Evolutionary conservation across 2,113 vertebrate species (phyloP).

Genomic region (Verasper variegatus): DNA sequence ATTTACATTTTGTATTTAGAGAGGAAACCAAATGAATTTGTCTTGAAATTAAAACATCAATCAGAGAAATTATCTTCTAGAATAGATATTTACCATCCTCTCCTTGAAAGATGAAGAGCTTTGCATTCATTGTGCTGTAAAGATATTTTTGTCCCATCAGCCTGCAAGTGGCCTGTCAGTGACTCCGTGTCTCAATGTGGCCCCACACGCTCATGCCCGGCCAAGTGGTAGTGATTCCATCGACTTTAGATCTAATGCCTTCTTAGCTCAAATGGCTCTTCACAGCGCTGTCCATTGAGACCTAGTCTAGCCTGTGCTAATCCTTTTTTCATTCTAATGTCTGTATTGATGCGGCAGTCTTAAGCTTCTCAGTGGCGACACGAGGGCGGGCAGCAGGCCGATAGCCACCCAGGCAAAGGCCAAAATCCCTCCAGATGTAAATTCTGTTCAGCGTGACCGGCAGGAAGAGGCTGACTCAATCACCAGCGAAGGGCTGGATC

Average conservation of each 20-base stretch:
- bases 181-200: constrained; percentile 21
- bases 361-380: constrained; percentile 69
- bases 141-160: neutral
- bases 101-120: neutral
- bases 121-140: neutral
- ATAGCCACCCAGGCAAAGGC: constrained; percentile 38
- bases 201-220: constrained; percentile 27
- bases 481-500: constrained; percentile 12
- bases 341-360: constrained; percentile 64
- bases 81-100: neutral
- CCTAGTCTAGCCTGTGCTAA: constrained; percentile 66
- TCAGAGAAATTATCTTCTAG: neutral
- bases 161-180: constrained; percentile 15
- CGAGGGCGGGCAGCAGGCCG: constrained; percentile 29
- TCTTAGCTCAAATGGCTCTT: constrained; percentile 66
- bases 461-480: neutral
- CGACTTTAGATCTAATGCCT: constrained; percentile 64
- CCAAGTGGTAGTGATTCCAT: constrained; percentile 51
- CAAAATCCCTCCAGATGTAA: constrained; percentile 26
- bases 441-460: constrained; percentile 14
- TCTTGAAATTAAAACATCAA: neutral
- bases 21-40: constrained; percentile 10
- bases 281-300: constrained; percentile 60
- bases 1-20: neutral
- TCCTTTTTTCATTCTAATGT: constrained; percentile 73